Percentiles rank a stretch among this genome's conserved stretches.
Evolutionary conservation across 2,888 invertebrate genomes (phyloP).

Genomic region (Philonicus albiceps): DNA sequence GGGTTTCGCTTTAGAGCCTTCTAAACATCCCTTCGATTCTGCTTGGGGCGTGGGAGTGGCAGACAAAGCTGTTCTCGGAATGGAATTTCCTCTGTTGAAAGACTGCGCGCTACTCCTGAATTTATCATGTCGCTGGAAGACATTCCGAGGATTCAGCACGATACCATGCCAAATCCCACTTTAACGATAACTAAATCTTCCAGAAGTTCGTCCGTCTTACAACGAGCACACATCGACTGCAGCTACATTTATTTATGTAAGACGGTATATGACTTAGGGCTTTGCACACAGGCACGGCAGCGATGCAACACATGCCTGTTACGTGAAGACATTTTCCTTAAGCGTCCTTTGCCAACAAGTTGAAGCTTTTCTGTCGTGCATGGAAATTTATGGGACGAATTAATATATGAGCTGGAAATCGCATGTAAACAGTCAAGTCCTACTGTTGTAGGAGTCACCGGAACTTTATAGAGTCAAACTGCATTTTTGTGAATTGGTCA

Average conservation of each 20-base stretch:
- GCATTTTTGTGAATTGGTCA: not conserved
- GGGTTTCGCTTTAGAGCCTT: not conserved
- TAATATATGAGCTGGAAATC: conserved; percentile 18
- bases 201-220: not conserved
- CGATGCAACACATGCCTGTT: conserved; percentile 7
- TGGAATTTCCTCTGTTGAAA: not conserved
- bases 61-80: not conserved
- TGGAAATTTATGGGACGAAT: conserved; percentile 6
- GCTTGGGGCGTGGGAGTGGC: not conserved
- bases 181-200: conserved; percentile 12
- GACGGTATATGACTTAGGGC: not conserved
- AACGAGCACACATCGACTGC: not conserved
- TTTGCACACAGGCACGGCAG: not conserved
- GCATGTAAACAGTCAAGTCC: not conserved
- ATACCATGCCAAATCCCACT: not conserved
- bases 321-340: not conserved
- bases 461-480: not conserved
- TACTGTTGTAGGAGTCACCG: not conserved
- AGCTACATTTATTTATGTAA: not conserved
- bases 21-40: not conserved
- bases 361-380: conserved; percentile 1
- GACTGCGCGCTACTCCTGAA: not conserved
- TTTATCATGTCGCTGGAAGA: not conserved
- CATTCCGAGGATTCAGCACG: not conserved
- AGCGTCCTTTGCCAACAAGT: not conserved